Evolutionary conservation across 2,797 vertebrate genomes (phyloP).

Genomic region (Pseudomugil tenellus): DNA sequence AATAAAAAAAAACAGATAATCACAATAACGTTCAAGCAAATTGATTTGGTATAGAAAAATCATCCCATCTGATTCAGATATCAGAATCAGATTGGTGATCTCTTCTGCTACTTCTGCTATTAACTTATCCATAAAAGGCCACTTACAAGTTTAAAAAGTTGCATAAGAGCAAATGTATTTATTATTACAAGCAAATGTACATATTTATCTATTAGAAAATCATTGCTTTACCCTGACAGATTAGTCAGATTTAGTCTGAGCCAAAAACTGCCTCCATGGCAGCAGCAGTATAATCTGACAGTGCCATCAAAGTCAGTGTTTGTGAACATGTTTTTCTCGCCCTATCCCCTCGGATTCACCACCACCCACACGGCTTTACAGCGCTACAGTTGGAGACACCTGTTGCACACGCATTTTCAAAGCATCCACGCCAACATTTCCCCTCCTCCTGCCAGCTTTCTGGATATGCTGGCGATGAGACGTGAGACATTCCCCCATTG

Average conservation of each 20-base stretch:
- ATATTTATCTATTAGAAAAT: background rate
- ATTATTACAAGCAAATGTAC: background rate
- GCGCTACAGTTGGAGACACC: slow-evolving; percentile 67
- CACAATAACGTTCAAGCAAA: too few relatives aligned
- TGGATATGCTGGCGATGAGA: slow-evolving; percentile 46
- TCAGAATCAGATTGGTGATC: too few relatives aligned
- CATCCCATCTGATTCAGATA: too few relatives aligned
- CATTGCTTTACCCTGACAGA: background rate
- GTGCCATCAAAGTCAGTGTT: slow-evolving; percentile 21
- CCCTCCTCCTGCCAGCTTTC: slow-evolving; percentile 32
- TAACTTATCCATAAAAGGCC: too few relatives aligned
- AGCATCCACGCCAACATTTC: slow-evolving; percentile 38
- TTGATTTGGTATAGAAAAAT: too few relatives aligned
- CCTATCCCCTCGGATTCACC: slow-evolving; percentile 45
- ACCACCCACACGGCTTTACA: slow-evolving; percentile 41
- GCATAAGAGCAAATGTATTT: background rate
- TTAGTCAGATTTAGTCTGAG: background rate
- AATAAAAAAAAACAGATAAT: too few relatives aligned
- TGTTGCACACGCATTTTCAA: slow-evolving; percentile 62
- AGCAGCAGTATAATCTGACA: slow-evolving; percentile 17
- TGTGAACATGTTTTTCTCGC: slow-evolving; percentile 31
- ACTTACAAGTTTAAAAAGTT: too few relatives aligned
- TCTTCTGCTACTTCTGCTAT: too few relatives aligned
- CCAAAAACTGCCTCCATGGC: background rate
- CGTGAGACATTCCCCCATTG: slow-evolving; percentile 22